Evolutionary conservation across 2,888 invertebrate genomes (phyloP).

Genomic region (Hymenopus coronatus): DNA sequence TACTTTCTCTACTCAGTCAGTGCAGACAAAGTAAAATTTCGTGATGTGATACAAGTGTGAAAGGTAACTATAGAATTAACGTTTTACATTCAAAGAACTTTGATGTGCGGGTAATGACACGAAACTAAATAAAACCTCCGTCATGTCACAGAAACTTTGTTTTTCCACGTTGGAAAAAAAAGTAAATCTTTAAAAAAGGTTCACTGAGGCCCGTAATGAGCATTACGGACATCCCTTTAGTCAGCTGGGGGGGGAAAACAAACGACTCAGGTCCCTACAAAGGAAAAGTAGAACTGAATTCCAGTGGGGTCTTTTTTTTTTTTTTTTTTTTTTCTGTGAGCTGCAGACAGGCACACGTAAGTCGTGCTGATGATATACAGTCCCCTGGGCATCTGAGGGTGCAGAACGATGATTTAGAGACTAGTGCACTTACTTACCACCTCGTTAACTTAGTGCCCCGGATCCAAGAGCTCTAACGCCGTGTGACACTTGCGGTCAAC

Average conservation of each 20-base stretch:
- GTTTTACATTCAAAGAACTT: too few relatives aligned
- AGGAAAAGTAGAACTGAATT: neutral
- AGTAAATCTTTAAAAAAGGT: too few relatives aligned
- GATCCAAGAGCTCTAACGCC: neutral
- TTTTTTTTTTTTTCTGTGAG: neutral
- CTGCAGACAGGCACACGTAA: neutral
- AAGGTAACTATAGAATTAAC: too few relatives aligned
- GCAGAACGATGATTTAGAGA: neutral
- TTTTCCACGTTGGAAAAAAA: too few relatives aligned
- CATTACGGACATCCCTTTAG: neutral
- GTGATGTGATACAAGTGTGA: too few relatives aligned
- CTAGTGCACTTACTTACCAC: conserved; percentile 2
- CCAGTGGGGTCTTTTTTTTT: neutral
- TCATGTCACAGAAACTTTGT: too few relatives aligned
- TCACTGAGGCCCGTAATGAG: too few relatives aligned
- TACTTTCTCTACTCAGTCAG: too few relatives aligned
- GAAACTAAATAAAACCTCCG: too few relatives aligned
- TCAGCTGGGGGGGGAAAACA: neutral
- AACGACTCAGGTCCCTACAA: neutral
- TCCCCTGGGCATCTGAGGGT: neutral
- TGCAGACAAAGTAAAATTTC: too few relatives aligned
- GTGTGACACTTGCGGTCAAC: neutral
- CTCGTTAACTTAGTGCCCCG: conserved; percentile 13
- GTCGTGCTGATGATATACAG: neutral
- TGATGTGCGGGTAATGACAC: too few relatives aligned